These are phyloP conservation scores for Bovichtus variegatus DNA, from an alignment of 2,797 vertebrate species.

Conservation along the genomic window DNA sequence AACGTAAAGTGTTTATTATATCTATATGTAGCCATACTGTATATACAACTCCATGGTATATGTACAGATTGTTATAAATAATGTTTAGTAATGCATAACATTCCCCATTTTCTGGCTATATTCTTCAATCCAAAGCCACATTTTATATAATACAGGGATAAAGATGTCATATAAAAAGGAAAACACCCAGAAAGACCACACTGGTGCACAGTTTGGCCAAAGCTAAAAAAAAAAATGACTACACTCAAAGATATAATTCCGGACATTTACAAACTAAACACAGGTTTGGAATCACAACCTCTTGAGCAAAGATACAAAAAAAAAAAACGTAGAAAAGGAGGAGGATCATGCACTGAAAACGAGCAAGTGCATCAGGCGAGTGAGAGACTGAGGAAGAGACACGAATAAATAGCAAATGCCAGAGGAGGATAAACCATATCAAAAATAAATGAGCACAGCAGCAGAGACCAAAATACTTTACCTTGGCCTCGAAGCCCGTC, in stretches of 20 bases:
- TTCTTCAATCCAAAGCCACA: not conserved
- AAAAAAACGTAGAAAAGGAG: not conserved
- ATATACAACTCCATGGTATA: not conserved
- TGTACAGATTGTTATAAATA: not conserved
- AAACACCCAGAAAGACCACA: not conserved
- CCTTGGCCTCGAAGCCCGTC: slow-evolving; percentile 94
- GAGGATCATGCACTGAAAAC: not conserved
- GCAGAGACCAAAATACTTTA: slow-evolving; percentile 64
- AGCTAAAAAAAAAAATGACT: no score
- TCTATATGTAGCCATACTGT: not conserved
- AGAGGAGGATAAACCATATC: slow-evolving; percentile 18
- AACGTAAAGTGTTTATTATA: not conserved
- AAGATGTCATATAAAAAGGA: not conserved
- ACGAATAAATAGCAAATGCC: no score
- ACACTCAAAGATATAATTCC: not conserved
- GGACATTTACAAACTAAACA: not conserved
- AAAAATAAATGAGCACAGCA: slow-evolving; percentile 59
- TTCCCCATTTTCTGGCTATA: not conserved
- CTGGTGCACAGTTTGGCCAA: not conserved
- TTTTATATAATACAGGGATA: not conserved
- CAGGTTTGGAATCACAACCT: not conserved
- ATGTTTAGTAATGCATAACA: not conserved
- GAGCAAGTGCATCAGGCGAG: not conserved
- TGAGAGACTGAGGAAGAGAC: slow-evolving; percentile 7
- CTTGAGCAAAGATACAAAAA: not conserved